A percentile compares a stretch with the other conserved stretches of the same genome.
phyloP scores from a whole-genome alignment of 2,888 invertebrate genomes.

The Notocelia uddmanniana region DNA sequence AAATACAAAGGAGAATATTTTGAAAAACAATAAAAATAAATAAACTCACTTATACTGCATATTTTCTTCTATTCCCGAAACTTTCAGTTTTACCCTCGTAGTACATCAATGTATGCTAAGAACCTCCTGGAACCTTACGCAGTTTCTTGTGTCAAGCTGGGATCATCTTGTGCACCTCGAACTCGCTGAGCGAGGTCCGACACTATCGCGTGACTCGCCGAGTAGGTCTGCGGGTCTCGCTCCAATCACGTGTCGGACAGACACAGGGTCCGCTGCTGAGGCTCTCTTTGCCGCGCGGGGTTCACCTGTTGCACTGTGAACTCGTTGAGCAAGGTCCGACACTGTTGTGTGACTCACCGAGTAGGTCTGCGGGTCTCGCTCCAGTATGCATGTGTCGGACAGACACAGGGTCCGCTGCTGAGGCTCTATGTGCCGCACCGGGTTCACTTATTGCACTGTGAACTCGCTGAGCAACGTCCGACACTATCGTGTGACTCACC shows the following conservation, averaged over 20 bases:
- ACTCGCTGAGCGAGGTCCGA: neutral
- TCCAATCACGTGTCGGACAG: slow-evolving; percentile 98
- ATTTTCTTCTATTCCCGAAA: too few species aligned
- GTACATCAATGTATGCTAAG: too few species aligned
- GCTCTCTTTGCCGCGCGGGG: slow-evolving; percentile 92
- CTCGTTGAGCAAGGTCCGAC: neutral
- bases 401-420: slow-evolving; percentile 96
- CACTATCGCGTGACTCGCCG: slow-evolving; percentile 71
- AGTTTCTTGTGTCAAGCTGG: too few species aligned
- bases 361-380: slow-evolving; percentile 98
- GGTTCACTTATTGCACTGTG: neutral
- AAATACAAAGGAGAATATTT: too few species aligned
- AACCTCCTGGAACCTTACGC: too few species aligned
- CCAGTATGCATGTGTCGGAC: slow-evolving; percentile 88
- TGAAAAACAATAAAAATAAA: too few species aligned
- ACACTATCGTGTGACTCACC: slow-evolving; percentile 56
- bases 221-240: slow-evolving; percentile 98
- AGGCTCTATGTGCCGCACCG: slow-evolving; percentile 84
- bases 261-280: slow-evolving; percentile 95
- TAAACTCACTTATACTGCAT: too few species aligned
- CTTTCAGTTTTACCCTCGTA: too few species aligned
- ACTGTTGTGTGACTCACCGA: slow-evolving; percentile 74
- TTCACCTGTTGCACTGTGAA: slow-evolving; percentile 90
- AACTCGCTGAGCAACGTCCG: neutral
- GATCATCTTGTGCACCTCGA: neutral